These are phyloP conservation scores for Macroramphosus scolopax DNA, from an alignment of 2,797 vertebrate genomes.

Conservation along the genomic window DNA sequence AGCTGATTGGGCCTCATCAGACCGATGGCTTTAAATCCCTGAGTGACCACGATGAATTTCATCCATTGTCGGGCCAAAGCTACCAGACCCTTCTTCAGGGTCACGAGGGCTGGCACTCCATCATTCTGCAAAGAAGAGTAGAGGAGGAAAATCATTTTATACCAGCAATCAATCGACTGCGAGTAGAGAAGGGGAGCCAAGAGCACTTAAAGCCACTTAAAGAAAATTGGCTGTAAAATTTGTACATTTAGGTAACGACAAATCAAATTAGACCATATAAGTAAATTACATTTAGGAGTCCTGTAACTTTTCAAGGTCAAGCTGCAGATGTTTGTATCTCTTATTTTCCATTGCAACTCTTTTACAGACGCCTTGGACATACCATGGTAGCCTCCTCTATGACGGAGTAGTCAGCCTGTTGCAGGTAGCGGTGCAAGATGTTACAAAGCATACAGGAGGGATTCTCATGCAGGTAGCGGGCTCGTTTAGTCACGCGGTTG, in stretches of 20 bases:
- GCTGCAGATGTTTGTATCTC: too few species aligned
- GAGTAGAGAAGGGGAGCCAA: conserved; percentile 5
- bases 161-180: neutral
- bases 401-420: conserved; percentile 92
- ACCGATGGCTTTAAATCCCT: conserved; percentile 94
- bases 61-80: conserved; percentile 98
- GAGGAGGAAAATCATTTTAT: too few species aligned
- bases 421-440: conserved; percentile 95
- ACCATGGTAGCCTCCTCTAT: conserved; percentile 99
- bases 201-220: neutral
- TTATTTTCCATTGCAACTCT: too few species aligned
- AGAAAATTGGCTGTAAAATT: neutral
- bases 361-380: conserved; percentile 29
- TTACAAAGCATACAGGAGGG: conserved; percentile 97
- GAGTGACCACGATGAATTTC: conserved; percentile 99
- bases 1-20: conserved; percentile 88
- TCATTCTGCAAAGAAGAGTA: too few species aligned
- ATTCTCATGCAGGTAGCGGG: conserved; percentile 95
- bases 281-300: too few species aligned
- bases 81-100: conserved; percentile 95
- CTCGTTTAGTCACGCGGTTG: conserved; percentile 92
- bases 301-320: too few species aligned
- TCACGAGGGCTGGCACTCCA: conserved; percentile 94
- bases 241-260: too few species aligned
- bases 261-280: too few species aligned